Conservation (phyloP, 2,888 invertebrate species). For the Drymonia ruficornis region DNA sequence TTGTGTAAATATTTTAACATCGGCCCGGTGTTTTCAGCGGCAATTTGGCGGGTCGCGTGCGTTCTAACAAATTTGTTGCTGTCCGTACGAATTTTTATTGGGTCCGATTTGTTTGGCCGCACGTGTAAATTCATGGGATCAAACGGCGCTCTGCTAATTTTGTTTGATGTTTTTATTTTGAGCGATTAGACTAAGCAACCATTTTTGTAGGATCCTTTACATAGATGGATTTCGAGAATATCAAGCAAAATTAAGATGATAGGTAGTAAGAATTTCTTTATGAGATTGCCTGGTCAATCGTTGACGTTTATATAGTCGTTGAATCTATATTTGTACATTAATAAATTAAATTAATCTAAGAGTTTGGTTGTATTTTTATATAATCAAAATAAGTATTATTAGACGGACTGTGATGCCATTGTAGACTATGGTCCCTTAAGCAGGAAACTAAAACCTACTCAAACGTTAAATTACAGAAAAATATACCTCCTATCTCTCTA, state of each 20-base stretch:
- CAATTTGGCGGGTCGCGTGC: conserved; percentile 48
- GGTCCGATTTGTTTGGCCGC: conserved; percentile 44
- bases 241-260: too few relatives aligned
- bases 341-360: too few relatives aligned
- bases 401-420: too few relatives aligned
- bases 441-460: background rate
- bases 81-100: conserved; percentile 43
- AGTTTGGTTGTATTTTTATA: too few relatives aligned
- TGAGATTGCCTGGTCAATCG: too few relatives aligned
- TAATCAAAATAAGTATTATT: too few relatives aligned
- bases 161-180: conserved; percentile 35
- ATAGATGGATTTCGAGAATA: background rate
- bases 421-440: too few relatives aligned
- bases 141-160: conserved; percentile 30
- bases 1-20: conserved; percentile 55
- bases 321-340: too few relatives aligned
- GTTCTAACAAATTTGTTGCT: conserved; percentile 46
- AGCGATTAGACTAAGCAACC: conserved; percentile 7
- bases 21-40: conserved; percentile 42
- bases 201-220: background rate
- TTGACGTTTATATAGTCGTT: too few relatives aligned
- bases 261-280: too few relatives aligned
- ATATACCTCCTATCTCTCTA: background rate
- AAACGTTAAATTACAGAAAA: background rate
- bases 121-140: conserved; percentile 34